Evolutionary conservation across 2,888 invertebrate species (phyloP).

Genomic region (Dione vanillae): DNA sequence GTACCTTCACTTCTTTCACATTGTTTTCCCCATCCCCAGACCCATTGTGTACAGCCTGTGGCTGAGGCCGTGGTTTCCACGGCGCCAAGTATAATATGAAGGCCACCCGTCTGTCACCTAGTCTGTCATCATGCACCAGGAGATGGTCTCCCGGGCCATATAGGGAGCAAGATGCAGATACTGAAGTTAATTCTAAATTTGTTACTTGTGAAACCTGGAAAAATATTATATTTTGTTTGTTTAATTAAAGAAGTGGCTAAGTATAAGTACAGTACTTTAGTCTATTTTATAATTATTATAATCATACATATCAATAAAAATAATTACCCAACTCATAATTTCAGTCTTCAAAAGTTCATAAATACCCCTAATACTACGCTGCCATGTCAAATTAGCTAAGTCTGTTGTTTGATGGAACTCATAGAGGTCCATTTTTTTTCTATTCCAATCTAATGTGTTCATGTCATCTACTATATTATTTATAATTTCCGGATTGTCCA

Average conservation of each 20-base stretch:
- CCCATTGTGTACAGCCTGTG: conserved; percentile 49
- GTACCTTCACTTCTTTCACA: conserved; percentile 16
- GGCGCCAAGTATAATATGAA: conserved; percentile 94
- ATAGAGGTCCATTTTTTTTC: conserved; percentile 93
- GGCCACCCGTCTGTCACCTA: conserved; percentile 94
- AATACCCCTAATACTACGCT: conserved; percentile 85
- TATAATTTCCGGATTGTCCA: conserved; percentile 83
- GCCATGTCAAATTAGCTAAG: conserved; percentile 83
- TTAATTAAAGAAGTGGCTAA: too few species aligned
- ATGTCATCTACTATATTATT: conserved; percentile 87
- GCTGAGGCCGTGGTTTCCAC: conserved; percentile 57
- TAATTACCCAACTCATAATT: conserved; percentile 86
- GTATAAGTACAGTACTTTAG: too few species aligned
- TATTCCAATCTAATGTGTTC: conserved; percentile 87
- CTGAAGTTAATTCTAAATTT: conserved; percentile 84
- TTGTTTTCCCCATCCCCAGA: conserved; percentile 24
- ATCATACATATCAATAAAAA: neutral
- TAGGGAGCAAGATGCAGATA: conserved; percentile 91
- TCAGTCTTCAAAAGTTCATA: conserved; percentile 87
- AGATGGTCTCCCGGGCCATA: conserved; percentile 93
- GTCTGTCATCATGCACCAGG: conserved; percentile 96
- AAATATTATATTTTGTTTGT: neutral
- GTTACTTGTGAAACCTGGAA: conserved; percentile 86
- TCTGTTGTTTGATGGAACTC: conserved; percentile 93
- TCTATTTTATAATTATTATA: too few species aligned